These are phyloP conservation scores for Trachymyrmex cornetzi DNA, from an alignment of 1,140 invertebrate species.

Conservation along the genomic window DNA sequence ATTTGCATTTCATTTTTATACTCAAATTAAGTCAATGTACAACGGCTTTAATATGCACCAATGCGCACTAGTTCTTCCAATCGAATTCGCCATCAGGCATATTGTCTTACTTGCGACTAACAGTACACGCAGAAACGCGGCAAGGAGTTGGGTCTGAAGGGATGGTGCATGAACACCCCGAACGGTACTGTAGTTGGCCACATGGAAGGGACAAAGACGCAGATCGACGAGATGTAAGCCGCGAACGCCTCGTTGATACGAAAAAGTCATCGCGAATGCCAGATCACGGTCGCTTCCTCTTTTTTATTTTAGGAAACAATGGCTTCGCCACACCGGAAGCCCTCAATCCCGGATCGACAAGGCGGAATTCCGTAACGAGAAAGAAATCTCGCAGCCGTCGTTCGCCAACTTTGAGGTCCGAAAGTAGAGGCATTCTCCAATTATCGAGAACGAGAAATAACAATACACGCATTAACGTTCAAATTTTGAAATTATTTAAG, in stretches of 20 bases:
- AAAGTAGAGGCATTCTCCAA: slow-evolving; percentile 57
- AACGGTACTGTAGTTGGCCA: slow-evolving; percentile 91
- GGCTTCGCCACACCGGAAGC: slow-evolving; percentile 90
- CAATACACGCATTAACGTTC: background rate
- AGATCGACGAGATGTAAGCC: slow-evolving; percentile 90
- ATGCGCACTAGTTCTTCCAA: too few species aligned
- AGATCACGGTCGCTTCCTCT: background rate
- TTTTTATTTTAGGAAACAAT: slow-evolving; percentile 89
- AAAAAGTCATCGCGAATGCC: background rate
- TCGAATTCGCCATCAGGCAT: background rate
- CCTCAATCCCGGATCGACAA: slow-evolving; percentile 90
- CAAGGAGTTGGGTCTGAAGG: slow-evolving; percentile 89
- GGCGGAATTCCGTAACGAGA: slow-evolving; percentile 89
- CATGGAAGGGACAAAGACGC: slow-evolving; percentile 89
- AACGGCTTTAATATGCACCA: too few species aligned
- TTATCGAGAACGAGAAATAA: background rate
- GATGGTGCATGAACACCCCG: slow-evolving; percentile 93
- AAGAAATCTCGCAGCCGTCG: slow-evolving; percentile 82
- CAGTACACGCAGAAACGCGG: slow-evolving; percentile 91
- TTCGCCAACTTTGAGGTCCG: slow-evolving; percentile 75
- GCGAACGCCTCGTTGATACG: background rate
- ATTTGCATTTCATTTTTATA: too few species aligned
- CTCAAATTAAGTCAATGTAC: too few species aligned
- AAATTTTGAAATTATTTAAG: background rate
- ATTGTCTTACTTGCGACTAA: slow-evolving; percentile 46